Conservation (phyloP, 1,140 invertebrate species). For the Meteorus sp. region DNA sequence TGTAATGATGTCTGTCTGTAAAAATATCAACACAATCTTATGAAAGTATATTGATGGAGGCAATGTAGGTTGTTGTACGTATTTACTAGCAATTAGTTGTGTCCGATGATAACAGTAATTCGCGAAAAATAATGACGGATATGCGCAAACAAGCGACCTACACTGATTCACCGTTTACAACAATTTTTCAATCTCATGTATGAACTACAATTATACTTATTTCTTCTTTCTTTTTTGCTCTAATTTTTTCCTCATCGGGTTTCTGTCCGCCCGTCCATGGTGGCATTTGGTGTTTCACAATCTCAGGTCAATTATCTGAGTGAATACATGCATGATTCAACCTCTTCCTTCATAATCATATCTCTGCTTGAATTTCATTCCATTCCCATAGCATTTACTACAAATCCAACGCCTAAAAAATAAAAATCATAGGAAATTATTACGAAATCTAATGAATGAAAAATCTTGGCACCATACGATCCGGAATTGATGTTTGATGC, state of each 20-base stretch:
- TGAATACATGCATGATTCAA: not conserved
- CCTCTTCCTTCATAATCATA: not conserved
- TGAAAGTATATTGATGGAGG: not conserved
- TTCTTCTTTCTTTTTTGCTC: not conserved
- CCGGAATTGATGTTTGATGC: too few relatives aligned
- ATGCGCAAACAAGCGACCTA: not conserved
- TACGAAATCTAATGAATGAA: too few relatives aligned
- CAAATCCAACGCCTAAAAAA: too few relatives aligned
- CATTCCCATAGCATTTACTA: too few relatives aligned
- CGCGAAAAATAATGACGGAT: not conserved
- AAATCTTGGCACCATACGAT: too few relatives aligned
- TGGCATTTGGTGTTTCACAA: not conserved
- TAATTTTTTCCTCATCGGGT: not conserved
- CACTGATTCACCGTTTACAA: not conserved
- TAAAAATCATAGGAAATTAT: too few relatives aligned
- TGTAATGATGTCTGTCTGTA: not conserved
- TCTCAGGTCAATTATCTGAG: not conserved
- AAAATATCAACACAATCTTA: not conserved
- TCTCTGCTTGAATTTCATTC: not conserved
- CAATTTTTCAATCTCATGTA: not conserved
- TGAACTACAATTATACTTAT: not conserved
- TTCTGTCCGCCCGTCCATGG: not conserved
- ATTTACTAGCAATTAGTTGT: not conserved
- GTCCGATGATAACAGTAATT: constrained; percentile 5
- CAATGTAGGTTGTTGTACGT: not conserved